Evolutionary conservation across 2,113 vertebrate species (phyloP).

Genomic region (Kryptolebias marmoratus): DNA sequence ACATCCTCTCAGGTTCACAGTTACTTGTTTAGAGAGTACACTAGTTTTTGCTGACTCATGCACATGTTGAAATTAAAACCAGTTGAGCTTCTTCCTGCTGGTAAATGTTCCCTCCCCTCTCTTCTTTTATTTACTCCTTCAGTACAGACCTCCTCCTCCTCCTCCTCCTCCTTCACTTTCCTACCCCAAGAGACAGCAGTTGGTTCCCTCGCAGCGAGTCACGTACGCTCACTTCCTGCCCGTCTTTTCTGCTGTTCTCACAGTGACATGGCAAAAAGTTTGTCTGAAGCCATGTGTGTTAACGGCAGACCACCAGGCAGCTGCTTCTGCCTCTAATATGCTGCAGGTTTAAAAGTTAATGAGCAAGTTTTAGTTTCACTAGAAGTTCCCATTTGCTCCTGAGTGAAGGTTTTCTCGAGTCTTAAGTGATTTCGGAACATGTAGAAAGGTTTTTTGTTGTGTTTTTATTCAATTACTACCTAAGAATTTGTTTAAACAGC

Average conservation of each 20-base stretch:
- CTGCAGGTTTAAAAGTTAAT: not conserved
- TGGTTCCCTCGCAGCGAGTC: constrained; percentile 41
- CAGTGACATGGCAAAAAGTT: constrained; percentile 26
- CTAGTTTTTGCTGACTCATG: not conserved
- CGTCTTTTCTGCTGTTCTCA: not conserved
- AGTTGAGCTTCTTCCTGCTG: not conserved
- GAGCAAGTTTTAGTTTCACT: not conserved
- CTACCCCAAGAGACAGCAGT: constrained; percentile 18
- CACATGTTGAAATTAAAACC: not conserved
- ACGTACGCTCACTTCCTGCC: constrained; percentile 55
- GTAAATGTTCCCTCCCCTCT: not conserved
- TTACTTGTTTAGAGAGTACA: not conserved
- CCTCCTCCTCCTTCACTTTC: not conserved
- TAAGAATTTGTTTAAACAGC: not conserved
- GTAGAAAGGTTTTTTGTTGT: not conserved
- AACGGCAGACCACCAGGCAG: constrained; percentile 31
- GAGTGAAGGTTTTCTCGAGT: not conserved
- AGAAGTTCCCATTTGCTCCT: not conserved
- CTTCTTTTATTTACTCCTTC: not conserved
- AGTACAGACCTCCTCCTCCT: not conserved
- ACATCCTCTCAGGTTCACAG: not conserved
- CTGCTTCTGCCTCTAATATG: not conserved
- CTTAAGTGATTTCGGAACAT: not conserved
- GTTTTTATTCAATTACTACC: not conserved
- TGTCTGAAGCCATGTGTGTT: constrained; percentile 23